These are phyloP conservation scores for Stercorarius parasiticus DNA, from an alignment of 2,113 vertebrate genomes.

Conservation along the genomic window DNA sequence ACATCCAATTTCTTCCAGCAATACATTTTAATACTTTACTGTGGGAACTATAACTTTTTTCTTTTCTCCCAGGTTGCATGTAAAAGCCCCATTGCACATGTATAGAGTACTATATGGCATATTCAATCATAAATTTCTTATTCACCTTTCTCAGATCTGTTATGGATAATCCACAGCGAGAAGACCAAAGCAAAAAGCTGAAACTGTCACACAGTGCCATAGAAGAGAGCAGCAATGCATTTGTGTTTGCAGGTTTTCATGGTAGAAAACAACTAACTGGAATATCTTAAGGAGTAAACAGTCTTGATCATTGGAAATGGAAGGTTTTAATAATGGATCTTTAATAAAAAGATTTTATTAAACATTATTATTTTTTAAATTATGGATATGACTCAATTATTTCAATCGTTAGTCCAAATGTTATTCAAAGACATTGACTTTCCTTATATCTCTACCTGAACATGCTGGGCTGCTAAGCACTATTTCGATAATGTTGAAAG, in stretches of 20 bases:
- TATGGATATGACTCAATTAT: neutral
- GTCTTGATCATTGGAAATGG: neutral
- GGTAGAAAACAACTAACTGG: neutral
- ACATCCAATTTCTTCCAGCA: neutral
- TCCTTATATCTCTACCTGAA: neutral
- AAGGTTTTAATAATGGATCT: neutral
- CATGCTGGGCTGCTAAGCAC: neutral
- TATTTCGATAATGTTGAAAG: neutral
- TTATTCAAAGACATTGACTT: neutral
- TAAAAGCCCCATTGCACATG: neutral
- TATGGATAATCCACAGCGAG: neutral
- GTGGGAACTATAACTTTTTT: neutral
- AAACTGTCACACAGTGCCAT: fast-evolving
- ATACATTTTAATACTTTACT: neutral
- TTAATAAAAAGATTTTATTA: neutral
- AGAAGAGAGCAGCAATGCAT: neutral
- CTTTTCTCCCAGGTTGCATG: neutral
- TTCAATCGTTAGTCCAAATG: neutral
- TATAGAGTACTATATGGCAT: neutral
- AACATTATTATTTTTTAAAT: neutral
- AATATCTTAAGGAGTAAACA: neutral
- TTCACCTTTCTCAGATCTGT: neutral
- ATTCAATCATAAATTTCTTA: neutral
- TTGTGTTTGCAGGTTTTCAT: neutral
- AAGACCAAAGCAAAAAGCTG: neutral